Conservation (phyloP, 2,797 vertebrate species). For the Myotis vivesi region DNA sequence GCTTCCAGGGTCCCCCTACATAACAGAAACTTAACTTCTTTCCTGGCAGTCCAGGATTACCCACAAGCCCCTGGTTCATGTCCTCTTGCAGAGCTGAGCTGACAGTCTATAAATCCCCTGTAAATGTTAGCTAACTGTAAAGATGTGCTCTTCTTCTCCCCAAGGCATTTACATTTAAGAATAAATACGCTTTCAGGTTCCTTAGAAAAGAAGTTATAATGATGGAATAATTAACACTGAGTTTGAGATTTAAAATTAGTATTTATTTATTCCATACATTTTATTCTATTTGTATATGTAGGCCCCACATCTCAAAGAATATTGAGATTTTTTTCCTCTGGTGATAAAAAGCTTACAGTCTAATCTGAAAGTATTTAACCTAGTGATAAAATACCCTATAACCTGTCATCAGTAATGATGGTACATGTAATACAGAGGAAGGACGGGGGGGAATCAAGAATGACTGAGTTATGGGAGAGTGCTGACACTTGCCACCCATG, state of each 20-base stretch:
- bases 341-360: background rate
- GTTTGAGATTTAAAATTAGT: background rate
- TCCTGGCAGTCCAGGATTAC: background rate
- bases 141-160: background rate
- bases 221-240: background rate
- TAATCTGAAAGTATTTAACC: background rate
- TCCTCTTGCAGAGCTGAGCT: background rate
- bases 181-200: conserved; percentile 8
- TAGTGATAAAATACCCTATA: background rate
- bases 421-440: background rate
- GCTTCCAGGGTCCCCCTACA: background rate
- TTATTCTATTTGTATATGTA: background rate
- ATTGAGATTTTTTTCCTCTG: background rate
- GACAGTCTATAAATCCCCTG: conserved; percentile 12
- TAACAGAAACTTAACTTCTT: background rate
- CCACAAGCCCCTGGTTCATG: background rate
- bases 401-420: background rate
- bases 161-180: conserved; percentile 10
- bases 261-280: background rate
- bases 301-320: background rate
- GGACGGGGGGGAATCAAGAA: background rate
- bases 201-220: background rate
- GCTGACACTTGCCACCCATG: background rate
- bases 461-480: background rate
- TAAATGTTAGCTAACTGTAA: conserved; percentile 46